phyloP scores from a whole-genome alignment of 2,888 invertebrate species.

The Diaprepes abbreviatus region DNA sequence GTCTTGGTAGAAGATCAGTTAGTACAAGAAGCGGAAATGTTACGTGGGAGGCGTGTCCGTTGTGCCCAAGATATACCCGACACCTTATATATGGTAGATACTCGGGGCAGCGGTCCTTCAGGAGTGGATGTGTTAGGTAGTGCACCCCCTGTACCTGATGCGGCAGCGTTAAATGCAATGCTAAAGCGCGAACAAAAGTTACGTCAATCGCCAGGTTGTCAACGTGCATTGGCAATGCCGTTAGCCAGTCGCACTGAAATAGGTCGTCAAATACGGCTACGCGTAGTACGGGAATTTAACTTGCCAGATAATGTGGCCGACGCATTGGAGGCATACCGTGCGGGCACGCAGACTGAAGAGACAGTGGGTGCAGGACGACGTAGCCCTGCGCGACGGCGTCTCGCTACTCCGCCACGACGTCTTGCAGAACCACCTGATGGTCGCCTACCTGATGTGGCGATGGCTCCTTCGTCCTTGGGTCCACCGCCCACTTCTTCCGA shows the following conservation, averaged over 20 bases:
- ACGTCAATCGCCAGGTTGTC: slow-evolving; percentile 83
- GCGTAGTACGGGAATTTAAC: slow-evolving; percentile 94
- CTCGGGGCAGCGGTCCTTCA: slow-evolving; percentile 65
- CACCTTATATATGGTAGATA: slow-evolving; percentile 87
- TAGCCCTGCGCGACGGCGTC: slow-evolving; percentile 68
- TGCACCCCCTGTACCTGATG: slow-evolving; percentile 82
- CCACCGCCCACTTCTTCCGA: slow-evolving; percentile 61
- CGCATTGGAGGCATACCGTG: slow-evolving; percentile 70
- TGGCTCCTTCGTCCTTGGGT: slow-evolving; percentile 84
- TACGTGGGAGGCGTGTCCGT: slow-evolving; percentile 67
- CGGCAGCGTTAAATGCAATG: slow-evolving; percentile 83
- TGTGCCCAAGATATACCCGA: slow-evolving; percentile 91
- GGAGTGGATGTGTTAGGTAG: slow-evolving; percentile 77
- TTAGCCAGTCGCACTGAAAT: slow-evolving; percentile 84
- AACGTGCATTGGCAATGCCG: slow-evolving; percentile 81
- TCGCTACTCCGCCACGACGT: slow-evolving; percentile 55
- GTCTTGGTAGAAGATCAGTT: slow-evolving; percentile 88
- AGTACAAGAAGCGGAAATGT: slow-evolving; percentile 77
- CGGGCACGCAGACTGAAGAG: slow-evolving; percentile 43
- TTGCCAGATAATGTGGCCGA: slow-evolving; percentile 91
- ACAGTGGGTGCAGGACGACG: slow-evolving; percentile 30
- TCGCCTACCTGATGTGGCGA: slow-evolving; percentile 91
- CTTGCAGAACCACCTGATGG: slow-evolving; percentile 73
- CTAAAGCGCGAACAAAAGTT: slow-evolving; percentile 88
- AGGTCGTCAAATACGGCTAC: slow-evolving; percentile 82